Percentiles rank a stretch among this genome's conserved stretches.
phyloP scores from a whole-genome alignment of 23 tunicate genomes.

The Phallusia fumigata region DNA sequence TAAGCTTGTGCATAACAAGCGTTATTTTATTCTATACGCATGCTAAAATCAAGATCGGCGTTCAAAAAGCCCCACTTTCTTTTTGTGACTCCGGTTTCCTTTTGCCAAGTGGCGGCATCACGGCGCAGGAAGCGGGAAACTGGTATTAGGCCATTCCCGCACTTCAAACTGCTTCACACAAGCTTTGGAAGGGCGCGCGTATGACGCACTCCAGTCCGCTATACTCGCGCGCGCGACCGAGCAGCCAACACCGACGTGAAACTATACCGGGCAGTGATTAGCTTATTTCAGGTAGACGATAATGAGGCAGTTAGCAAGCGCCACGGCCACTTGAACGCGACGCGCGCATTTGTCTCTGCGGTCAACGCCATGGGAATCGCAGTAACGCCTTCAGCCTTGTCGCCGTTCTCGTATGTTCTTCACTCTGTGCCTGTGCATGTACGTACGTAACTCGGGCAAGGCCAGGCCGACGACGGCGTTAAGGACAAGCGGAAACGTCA shows the following conservation, averaged over 20 bases:
- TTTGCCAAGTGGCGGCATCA: neutral
- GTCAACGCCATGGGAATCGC: conserved; percentile 17
- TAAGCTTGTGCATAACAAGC: neutral
- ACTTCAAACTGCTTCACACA: neutral
- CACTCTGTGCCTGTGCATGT: neutral
- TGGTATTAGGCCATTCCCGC: conserved; percentile 11
- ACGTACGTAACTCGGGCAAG: neutral
- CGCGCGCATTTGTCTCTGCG: conserved; percentile 2
- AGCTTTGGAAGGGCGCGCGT: neutral
- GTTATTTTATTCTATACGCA: neutral
- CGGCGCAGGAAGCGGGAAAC: conserved; percentile 1
- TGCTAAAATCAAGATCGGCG: neutral
- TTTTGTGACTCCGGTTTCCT: conserved; percentile 9
- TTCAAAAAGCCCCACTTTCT: neutral
- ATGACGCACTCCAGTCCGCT: neutral
- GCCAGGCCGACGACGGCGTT: neutral
- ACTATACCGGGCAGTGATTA: neutral
- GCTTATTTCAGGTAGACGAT: neutral
- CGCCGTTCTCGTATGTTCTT: neutral
- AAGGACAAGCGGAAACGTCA: conserved; percentile 10
- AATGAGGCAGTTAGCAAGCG: conserved; percentile 14
- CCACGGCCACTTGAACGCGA: conserved; percentile 11
- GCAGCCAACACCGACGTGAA: neutral
- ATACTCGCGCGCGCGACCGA: neutral
- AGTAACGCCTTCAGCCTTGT: neutral